Base-by-base conservation (phyloP, 2,113 vertebrate genomes). In the Delphinapterus leucas region DNA sequence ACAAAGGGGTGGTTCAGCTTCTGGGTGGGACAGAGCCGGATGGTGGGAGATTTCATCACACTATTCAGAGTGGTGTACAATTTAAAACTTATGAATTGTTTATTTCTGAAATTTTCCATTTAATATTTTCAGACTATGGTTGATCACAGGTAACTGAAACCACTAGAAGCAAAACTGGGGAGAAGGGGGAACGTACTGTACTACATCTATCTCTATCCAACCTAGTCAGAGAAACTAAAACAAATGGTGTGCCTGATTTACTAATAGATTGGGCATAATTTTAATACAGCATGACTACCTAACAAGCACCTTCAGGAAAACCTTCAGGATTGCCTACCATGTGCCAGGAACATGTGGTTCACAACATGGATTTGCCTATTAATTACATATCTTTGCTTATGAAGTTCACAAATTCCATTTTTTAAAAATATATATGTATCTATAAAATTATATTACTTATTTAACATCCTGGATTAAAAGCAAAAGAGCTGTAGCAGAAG, bases 401-500 rank as follows among this genome's bases (percentile, higher is more conserved):
- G 44, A 90, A 88, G 8, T 73, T 63, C 44, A 74, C 12, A 73
- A 12, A 68, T 76, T 60, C 20, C 33, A 15, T 55, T 86, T 65
- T 90, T 65, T 84, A 1, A 76, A 79, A 65, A 60, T 67, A 47
- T 20, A 41, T 41, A 28, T 23, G 5, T 2, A 12, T n/a, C 15
- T 31, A 28, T 55, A 28, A 38, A 38, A 26, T 80, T 38, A 8
- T 58, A 11, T 28, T 68, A 49, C 15, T 71, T 86, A 44, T 74
- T 97, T 95, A 90, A 81, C 18, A 96, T 84, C 63, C 21, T 96
- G 38, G 41, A 53, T 93, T 96, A 93, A 94, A 90, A 80, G 55
- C 41, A 92, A 41, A 13, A 33, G 80, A 88, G 88, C 12, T 53
- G 33, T 83, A 73, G 89, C 26, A 49, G 23, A 47, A 93, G 87